A percentile compares a stretch with the other conserved stretches of the same genome.
phyloP scores from a whole-genome alignment of 2,113 vertebrate genomes.

The Aepyceros melampus region DNA sequence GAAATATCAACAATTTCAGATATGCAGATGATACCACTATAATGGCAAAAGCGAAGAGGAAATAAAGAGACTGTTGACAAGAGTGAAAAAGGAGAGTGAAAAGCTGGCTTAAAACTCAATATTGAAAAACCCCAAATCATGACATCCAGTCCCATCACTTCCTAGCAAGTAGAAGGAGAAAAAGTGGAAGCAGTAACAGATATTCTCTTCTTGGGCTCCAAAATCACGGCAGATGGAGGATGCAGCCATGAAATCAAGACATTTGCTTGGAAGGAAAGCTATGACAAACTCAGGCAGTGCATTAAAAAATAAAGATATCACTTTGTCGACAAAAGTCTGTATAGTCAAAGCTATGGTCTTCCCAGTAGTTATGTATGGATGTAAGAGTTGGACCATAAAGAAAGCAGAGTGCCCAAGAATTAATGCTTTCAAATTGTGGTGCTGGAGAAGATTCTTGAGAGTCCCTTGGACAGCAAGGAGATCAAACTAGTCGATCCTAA shows the following conservation, averaged over 20 bases:
- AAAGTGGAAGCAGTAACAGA: neutral
- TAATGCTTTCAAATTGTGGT: neutral
- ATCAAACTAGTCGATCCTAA: neutral
- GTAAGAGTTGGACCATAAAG: neutral
- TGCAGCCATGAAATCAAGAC: neutral
- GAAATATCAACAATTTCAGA: neutral
- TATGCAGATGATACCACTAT: neutral
- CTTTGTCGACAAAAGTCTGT: neutral
- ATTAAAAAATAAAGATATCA: neutral
- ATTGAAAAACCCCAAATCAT: neutral
- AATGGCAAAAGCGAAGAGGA: neutral
- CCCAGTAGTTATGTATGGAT: neutral
- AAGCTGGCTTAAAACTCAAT: neutral
- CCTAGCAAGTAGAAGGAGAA: neutral
- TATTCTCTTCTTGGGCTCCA: neutral
- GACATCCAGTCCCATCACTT: neutral
- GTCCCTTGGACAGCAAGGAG: neutral
- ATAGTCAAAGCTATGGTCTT: neutral
- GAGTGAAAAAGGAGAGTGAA: neutral
- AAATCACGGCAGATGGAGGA: neutral
- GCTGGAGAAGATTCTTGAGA: neutral
- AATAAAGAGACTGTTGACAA: neutral
- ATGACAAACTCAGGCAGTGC: neutral
- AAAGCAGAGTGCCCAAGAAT: neutral
- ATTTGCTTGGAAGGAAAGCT: neutral